phyloP scores from a whole-genome alignment of 2,113 vertebrate species.

The Hippotragus niger region DNA sequence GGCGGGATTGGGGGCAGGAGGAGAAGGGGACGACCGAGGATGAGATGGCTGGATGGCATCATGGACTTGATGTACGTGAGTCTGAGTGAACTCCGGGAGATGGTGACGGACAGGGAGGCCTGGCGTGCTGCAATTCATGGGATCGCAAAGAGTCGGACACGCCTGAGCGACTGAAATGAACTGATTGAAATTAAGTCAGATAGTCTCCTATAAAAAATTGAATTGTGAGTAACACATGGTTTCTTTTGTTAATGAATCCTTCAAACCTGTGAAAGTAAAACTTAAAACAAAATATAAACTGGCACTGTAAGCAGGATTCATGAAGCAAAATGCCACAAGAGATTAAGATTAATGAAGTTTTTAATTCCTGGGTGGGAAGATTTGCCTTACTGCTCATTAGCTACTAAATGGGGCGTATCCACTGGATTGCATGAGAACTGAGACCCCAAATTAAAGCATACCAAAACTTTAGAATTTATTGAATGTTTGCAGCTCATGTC shows the following conservation, averaged over 20 bases:
- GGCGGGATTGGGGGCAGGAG: too few relatives aligned
- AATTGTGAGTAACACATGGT: background rate
- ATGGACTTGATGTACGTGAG: too few relatives aligned
- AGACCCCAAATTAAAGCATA: background rate
- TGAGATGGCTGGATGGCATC: too few relatives aligned
- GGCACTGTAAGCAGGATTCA: background rate
- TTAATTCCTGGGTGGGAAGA: background rate
- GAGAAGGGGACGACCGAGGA: too few relatives aligned
- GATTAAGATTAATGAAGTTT: background rate
- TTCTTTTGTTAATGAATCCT: background rate
- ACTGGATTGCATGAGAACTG: background rate
- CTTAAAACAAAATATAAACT: background rate
- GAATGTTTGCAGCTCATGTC: background rate
- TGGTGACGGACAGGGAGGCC: too few relatives aligned
- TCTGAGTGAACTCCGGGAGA: too few relatives aligned
- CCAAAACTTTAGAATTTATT: background rate
- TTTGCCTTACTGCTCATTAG: background rate
- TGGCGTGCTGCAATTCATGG: too few relatives aligned
- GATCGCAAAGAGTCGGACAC: too few relatives aligned
- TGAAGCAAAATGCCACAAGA: background rate
- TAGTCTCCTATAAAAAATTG: background rate
- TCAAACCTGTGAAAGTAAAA: background rate
- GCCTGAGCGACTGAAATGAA: too few relatives aligned
- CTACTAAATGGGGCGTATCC: background rate
- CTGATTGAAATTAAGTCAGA: background rate